A percentile compares a stretch with the other conserved stretches of the same genome.
These are phyloP conservation scores for Cancer borealis DNA, from an alignment of 2,888 invertebrate species.

Conservation along the genomic window DNA sequence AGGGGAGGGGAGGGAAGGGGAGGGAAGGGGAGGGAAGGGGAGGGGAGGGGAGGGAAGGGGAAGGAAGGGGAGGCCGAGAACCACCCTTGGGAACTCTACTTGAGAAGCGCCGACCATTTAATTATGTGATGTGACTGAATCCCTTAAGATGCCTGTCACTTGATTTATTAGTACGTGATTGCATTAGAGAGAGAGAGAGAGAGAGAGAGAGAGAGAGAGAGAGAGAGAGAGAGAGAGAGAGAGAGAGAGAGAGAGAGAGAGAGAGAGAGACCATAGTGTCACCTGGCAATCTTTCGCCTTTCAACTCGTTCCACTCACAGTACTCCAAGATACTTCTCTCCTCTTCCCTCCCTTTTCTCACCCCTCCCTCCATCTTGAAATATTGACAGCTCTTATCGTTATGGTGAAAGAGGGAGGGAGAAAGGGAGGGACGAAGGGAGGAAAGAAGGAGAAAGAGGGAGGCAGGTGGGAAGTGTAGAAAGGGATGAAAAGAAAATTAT, in stretches of 20 bases:
- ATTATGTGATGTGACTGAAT: neutral
- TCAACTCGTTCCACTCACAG: neutral
- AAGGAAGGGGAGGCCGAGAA: neutral
- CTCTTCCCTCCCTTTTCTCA: constrained; percentile 12
- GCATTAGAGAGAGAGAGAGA: neutral
- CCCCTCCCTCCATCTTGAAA: constrained; percentile 32
- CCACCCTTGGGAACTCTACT: neutral
- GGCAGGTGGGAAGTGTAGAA: neutral
- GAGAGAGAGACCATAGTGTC: neutral
- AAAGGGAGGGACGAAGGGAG: neutral
- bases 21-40: too few species aligned
- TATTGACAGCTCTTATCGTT: constrained; percentile 38
- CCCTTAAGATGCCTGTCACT: neutral
- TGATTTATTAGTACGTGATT: neutral
- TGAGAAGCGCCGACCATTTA: neutral
- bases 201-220: neutral
- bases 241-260: neutral
- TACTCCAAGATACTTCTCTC: neutral
- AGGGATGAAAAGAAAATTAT: neutral
- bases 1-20: neutral
- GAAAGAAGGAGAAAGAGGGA: neutral
- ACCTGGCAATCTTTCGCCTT: constrained; percentile 24
- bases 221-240: constrained; percentile 29
- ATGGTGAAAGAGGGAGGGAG: neutral
- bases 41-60: neutral